Base-by-base conservation (phyloP, 2,888 invertebrate species). In the Rhodophaea formosa region DNA sequence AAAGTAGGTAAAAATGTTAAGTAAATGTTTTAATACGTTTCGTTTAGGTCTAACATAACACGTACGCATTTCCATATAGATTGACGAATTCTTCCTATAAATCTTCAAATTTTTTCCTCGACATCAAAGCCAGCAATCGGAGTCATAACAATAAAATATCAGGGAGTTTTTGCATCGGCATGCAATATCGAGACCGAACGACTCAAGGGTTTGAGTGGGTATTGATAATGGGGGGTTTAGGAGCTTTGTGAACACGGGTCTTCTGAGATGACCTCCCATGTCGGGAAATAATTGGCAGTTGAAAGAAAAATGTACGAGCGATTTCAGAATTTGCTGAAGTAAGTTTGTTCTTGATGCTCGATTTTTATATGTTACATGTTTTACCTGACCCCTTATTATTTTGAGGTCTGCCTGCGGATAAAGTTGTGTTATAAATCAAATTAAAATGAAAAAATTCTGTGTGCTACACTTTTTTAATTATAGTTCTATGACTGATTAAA, bases 141-240 rank as follows among this genome's bases (percentile, higher is more conserved):
- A 52, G 63, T 63, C 61, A 75, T 74, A 71, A 69, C 71, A 75
- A 76, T 76, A 74, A 76, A 74, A 75, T 74, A 71, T 71, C 68
- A 67, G 70, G 68, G 65, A 10, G 14, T 56, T 56, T 56, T 56
- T 56, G 56, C 56, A 56, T 56, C 47, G 56, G 16, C 29, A 39
- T 56, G 56, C 56, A 56, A 56, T 56, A 56, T 56, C 53, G 53
- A 44, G 44, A 44, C n/a, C 30, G 44, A 15, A 53, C 14, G 43
- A 44, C n/a, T 53, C 15, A 53, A 53, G 53, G 53, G 53, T 53
- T 42, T 30, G 29, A 29, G 30, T 44, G 43, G 53, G 43, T 30
- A 56, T 43, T 49, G 51, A 16, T 51, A 56, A 56, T 56, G 35
- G 15, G 12, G 35, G 51, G 17, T 51, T 51, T 51, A 46, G 46